A percentile compares a stretch with the other conserved stretches of the same genome.
Conservation (phyloP, 1,140 invertebrate species). For the Eupeodes corollae region DNA sequence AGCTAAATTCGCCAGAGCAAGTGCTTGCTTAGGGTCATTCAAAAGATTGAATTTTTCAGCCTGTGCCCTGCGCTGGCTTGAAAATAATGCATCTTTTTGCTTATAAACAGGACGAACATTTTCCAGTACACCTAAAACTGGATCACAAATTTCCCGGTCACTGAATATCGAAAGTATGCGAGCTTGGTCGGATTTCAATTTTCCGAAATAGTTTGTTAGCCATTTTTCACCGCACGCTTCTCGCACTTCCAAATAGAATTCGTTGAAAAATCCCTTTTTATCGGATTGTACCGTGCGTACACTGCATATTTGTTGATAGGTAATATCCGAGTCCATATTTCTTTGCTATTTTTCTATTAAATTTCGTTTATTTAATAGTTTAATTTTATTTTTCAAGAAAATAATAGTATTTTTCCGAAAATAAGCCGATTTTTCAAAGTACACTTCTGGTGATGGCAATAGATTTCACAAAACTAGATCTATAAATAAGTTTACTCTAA, state of each 20-base stretch:
- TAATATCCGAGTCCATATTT: constrained; percentile 23
- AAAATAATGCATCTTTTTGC: constrained; percentile 38
- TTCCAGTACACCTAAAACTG: constrained; percentile 37
- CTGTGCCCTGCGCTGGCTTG: constrained; percentile 37
- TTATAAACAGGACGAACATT: constrained; percentile 40
- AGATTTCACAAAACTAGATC: too few species aligned
- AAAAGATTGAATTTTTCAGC: constrained; percentile 37
- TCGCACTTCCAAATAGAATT: constrained; percentile 39
- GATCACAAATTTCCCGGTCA: constrained; percentile 39
- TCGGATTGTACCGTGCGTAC: constrained; percentile 47
- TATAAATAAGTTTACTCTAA: too few species aligned
- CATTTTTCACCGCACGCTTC: constrained; percentile 39
- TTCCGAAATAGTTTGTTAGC: constrained; percentile 43
- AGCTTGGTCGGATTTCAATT: constrained; percentile 41
- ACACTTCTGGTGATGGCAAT: too few species aligned
- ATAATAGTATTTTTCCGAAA: too few species aligned
- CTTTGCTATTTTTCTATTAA: too few species aligned
- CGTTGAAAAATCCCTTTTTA: constrained; percentile 46
- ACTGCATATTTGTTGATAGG: constrained; percentile 42
- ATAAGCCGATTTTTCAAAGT: too few species aligned
- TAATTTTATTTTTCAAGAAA: too few species aligned
- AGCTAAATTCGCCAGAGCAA: constrained; percentile 49
- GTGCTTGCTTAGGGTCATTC: constrained; percentile 41
- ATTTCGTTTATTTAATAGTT: too few species aligned
- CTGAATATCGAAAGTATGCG: constrained; percentile 41